Percentiles rank a stretch among this genome's conserved stretches.
Evolutionary conservation across 92 coral and sea anemone species (phyloP).

Genomic region (Heteractis magnifica): DNA sequence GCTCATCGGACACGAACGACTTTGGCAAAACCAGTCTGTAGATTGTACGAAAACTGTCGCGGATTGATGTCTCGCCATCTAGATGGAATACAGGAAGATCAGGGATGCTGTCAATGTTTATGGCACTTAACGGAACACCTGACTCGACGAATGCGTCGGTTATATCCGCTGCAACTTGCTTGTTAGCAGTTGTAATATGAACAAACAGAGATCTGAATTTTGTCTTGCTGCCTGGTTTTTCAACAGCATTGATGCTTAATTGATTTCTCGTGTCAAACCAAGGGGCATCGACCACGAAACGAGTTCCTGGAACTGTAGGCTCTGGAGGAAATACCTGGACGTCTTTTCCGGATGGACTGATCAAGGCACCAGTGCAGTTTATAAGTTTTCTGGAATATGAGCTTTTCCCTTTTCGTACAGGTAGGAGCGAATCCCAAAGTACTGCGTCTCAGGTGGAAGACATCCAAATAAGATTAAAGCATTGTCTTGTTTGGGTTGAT

Average conservation of each 20-base stretch:
- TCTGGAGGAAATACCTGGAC: slow-evolving; percentile 19
- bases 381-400: background rate
- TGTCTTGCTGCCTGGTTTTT: slow-evolving; percentile 18
- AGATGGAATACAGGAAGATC: slow-evolving; percentile 17
- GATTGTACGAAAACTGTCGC: slow-evolving; percentile 35
- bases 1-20: slow-evolving; percentile 10
- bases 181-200: slow-evolving; percentile 30
- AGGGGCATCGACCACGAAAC: slow-evolving; percentile 16
- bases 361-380: slow-evolving; percentile 20
- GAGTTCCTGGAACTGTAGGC: slow-evolving; percentile 28
- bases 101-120: slow-evolving; percentile 32
- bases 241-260: slow-evolving; percentile 17
- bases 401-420: slow-evolving; percentile 19
- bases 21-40: slow-evolving; percentile 31
- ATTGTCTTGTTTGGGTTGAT: slow-evolving; percentile 29
- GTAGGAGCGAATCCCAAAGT: slow-evolving; percentile 27
- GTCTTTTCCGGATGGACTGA: slow-evolving; percentile 13
- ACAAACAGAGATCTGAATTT: slow-evolving; percentile 35
- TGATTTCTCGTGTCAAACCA: slow-evolving; percentile 31
- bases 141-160: slow-evolving; percentile 4
- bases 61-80: slow-evolving; percentile 14
- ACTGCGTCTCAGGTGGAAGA: slow-evolving; percentile 22
- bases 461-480: slow-evolving; percentile 27
- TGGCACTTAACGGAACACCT: slow-evolving; percentile 14
- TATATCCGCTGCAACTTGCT: slow-evolving; percentile 15